A percentile compares a stretch with the other conserved stretches of the same genome.
Evolutionary conservation across 1,140 invertebrate species (phyloP).

Genomic region (Neelides sp.): DNA sequence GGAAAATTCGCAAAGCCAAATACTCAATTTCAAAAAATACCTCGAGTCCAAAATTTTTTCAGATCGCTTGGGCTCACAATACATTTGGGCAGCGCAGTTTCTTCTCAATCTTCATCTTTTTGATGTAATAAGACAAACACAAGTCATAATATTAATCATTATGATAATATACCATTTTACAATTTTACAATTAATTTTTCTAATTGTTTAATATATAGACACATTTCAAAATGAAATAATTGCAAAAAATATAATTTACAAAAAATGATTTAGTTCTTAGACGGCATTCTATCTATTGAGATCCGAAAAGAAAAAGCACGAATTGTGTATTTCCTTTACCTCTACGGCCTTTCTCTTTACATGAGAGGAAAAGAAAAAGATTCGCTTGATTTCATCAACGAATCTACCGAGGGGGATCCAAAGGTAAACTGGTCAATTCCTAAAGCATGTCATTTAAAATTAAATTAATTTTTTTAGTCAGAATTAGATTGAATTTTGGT

Average conservation of each 20-base stretch:
- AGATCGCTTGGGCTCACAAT: constrained; percentile 19
- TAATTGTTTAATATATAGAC: background rate
- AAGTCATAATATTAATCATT: too few species aligned
- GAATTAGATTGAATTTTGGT: background rate
- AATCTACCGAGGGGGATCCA: constrained; percentile 15
- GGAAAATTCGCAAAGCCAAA: too few species aligned
- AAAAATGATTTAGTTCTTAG: constrained; percentile 15
- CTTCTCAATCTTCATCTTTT: constrained; percentile 19
- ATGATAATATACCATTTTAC: too few species aligned
- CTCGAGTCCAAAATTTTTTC: too few species aligned
- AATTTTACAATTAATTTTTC: background rate
- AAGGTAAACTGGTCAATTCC: constrained; percentile 4
- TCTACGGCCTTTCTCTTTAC: constrained; percentile 15
- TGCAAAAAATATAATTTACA: background rate
- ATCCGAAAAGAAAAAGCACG: background rate
- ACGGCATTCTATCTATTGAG: constrained; percentile 19
- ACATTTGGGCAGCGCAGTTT: constrained; percentile 25
- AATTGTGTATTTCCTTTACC: constrained; percentile 14
- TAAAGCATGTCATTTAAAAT: too few species aligned
- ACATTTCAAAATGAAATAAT: background rate
- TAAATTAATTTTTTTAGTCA: background rate
- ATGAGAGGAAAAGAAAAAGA: constrained; percentile 10
- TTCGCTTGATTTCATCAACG: constrained; percentile 13
- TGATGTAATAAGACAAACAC: constrained; percentile 24
- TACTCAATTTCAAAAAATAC: too few species aligned